Evolutionary conservation across 2,797 vertebrate genomes (phyloP).

Genomic region (Malacoctenus gilli): DNA sequence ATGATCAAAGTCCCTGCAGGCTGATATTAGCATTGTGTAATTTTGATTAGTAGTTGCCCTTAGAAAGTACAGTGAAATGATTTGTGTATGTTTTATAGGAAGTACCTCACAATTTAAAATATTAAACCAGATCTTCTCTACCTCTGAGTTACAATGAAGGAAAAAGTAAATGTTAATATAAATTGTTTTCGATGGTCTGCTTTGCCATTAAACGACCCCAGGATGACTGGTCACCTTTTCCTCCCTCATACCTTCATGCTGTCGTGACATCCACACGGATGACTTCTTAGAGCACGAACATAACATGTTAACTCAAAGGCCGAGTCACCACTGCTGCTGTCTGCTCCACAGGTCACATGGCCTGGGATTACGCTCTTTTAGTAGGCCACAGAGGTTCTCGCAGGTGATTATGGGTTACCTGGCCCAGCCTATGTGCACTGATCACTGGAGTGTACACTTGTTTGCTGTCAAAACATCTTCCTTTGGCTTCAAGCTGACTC

Average conservation of each 20-base stretch:
- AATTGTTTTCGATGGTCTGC: too few relatives aligned
- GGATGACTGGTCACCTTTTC: slow-evolving; percentile 3
- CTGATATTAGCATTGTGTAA: too few relatives aligned
- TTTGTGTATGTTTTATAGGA: too few relatives aligned
- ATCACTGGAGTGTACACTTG: slow-evolving; percentile 69
- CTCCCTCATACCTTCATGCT: slow-evolving; percentile 9
- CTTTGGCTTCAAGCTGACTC: slow-evolving; percentile 42
- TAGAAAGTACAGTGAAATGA: too few relatives aligned
- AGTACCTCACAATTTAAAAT: too few relatives aligned
- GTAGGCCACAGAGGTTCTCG: slow-evolving; percentile 76
- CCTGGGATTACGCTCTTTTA: slow-evolving; percentile 76
- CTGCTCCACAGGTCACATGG: slow-evolving; percentile 81
- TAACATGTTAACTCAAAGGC: slow-evolving; percentile 58
- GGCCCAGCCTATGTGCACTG: slow-evolving; percentile 59
- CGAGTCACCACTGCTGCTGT: slow-evolving; percentile 76
- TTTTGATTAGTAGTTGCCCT: too few relatives aligned
- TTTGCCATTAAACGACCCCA: too few relatives aligned
- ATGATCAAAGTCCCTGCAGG: too few relatives aligned
- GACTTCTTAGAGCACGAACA: slow-evolving; percentile 30
- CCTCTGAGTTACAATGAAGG: too few relatives aligned
- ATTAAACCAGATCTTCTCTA: too few relatives aligned
- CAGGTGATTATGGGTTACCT: slow-evolving; percentile 82
- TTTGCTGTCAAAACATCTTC: slow-evolving; percentile 65
- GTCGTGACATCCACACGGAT: slow-evolving; percentile 32
- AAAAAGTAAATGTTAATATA: too few relatives aligned